These are phyloP conservation scores for Baronia brevicornis DNA, from an alignment of 2,888 invertebrate species.

Conservation along the genomic window DNA sequence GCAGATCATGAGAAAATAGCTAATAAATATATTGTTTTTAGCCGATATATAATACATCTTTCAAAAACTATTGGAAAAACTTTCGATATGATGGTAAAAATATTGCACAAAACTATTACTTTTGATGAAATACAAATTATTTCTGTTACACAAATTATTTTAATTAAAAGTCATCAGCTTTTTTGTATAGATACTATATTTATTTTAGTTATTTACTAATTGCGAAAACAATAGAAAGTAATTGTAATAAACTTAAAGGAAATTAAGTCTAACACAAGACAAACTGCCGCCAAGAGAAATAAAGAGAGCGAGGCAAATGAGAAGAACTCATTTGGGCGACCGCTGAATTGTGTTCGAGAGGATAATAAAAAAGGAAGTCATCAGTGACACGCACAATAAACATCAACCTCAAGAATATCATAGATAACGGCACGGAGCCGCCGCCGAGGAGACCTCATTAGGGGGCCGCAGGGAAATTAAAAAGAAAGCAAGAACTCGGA, in stretches of 20 bases:
- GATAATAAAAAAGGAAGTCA: conserved; percentile 75
- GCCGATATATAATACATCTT: too few species aligned
- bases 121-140: too few species aligned
- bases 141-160: too few species aligned
- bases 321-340: conserved; percentile 70
- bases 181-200: too few species aligned
- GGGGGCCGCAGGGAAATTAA: conserved; percentile 76
- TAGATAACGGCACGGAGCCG: conserved; percentile 67
- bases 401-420: conserved; percentile 77
- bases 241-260: conserved; percentile 32
- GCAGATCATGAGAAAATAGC: too few species aligned
- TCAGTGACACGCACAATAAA: conserved; percentile 77
- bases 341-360: conserved; percentile 74
- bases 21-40: too few species aligned
- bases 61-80: too few species aligned
- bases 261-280: conserved; percentile 66
- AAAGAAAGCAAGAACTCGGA: conserved; percentile 75
- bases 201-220: background rate
- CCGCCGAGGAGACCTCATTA: conserved; percentile 71
- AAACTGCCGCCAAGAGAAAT: conserved; percentile 73
- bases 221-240: conserved; percentile 1
- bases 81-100: too few species aligned
- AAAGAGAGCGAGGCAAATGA: conserved; percentile 73
- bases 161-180: too few species aligned
- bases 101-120: too few species aligned